Evolutionary conservation across 1,140 invertebrate species (phyloP).

Genomic region (Aphaenogaster ashmeadi): DNA sequence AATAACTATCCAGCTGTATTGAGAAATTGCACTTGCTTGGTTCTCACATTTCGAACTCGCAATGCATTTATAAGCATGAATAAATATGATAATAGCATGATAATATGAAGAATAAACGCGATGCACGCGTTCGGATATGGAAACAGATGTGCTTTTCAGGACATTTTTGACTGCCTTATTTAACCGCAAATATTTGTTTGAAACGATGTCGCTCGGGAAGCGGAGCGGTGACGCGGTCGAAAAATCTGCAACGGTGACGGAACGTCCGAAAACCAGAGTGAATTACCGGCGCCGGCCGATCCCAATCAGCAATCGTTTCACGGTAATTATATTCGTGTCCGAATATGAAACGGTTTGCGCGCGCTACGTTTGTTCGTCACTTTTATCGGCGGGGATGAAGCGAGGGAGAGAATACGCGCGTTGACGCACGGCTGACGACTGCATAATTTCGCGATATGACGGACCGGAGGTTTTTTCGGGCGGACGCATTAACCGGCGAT

Average conservation of each 20-base stretch:
- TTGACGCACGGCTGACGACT: conserved; percentile 61
- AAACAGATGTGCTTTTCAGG: not conserved
- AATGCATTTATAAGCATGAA: conserved; percentile 14
- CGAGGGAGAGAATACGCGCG: conserved; percentile 20
- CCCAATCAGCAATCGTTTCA: conserved; percentile 69
- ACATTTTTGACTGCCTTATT: conserved; percentile 22
- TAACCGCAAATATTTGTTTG: conserved; percentile 25
- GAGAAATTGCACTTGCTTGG: not conserved
- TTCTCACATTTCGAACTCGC: not conserved
- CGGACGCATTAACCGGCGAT: conserved; percentile 41
- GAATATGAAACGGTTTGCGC: conserved; percentile 57
- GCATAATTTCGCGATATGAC: conserved; percentile 71
- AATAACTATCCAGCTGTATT: not conserved
- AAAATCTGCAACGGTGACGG: conserved; percentile 23
- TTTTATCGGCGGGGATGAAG: conserved; percentile 9
- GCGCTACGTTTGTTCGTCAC: conserved; percentile 47
- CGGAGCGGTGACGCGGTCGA: not conserved
- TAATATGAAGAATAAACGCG: not conserved
- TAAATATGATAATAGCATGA: not conserved
- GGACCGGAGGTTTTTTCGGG: conserved; percentile 38
- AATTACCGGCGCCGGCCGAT: conserved; percentile 50
- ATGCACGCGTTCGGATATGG: not conserved
- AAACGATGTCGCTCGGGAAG: not conserved
- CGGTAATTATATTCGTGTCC: conserved; percentile 71
- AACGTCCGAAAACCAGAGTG: not conserved